A percentile compares a stretch with the other conserved stretches of the same genome.
Evolutionary conservation across 53 echinoderm and acorn worm species (phyloP).

Genomic region (Stichopus horrens): DNA sequence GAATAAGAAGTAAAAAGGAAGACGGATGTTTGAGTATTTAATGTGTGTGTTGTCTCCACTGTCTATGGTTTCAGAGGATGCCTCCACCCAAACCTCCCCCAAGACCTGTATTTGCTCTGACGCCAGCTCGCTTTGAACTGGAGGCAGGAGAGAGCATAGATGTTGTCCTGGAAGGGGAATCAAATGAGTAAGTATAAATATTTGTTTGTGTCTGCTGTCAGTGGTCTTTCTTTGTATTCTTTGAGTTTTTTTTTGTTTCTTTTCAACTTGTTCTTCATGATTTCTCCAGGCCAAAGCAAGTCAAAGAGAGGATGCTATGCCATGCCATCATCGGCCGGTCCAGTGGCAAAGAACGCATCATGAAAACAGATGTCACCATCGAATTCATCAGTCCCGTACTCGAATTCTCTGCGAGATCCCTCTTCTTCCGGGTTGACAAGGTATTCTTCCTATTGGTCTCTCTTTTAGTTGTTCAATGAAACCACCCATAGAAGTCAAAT

Average conservation of each 20-base stretch:
- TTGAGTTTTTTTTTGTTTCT: neutral
- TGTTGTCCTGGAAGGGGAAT: constrained; percentile 83
- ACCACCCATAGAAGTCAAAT: too few relatives aligned
- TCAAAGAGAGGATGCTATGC: constrained; percentile 92
- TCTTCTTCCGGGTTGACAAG: constrained; percentile 91
- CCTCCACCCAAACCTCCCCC: constrained; percentile 95
- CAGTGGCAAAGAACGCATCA: constrained; percentile 96
- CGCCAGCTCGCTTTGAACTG: constrained; percentile 92
- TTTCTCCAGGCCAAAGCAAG: constrained; percentile 71
- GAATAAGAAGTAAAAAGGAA: too few relatives aligned
- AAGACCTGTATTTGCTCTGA: constrained; percentile 85
- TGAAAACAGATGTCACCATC: constrained; percentile 95
- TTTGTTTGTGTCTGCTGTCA: neutral
- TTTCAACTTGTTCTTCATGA: neutral
- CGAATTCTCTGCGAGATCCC: constrained; percentile 92
- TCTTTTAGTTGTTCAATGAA: neutral
- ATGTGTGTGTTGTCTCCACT: too few relatives aligned
- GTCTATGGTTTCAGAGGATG: constrained; percentile 74
- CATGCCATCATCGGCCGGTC: constrained; percentile 96
- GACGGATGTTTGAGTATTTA: too few relatives aligned
- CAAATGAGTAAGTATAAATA: constrained; percentile 67
- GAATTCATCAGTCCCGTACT: constrained; percentile 96
- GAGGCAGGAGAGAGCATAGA: constrained; percentile 92
- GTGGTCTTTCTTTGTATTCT: neutral
- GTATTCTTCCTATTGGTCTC: constrained; percentile 31